Conservation (phyloP, 2,797 vertebrate species). For the Pseudocheirus occidentalis region DNA sequence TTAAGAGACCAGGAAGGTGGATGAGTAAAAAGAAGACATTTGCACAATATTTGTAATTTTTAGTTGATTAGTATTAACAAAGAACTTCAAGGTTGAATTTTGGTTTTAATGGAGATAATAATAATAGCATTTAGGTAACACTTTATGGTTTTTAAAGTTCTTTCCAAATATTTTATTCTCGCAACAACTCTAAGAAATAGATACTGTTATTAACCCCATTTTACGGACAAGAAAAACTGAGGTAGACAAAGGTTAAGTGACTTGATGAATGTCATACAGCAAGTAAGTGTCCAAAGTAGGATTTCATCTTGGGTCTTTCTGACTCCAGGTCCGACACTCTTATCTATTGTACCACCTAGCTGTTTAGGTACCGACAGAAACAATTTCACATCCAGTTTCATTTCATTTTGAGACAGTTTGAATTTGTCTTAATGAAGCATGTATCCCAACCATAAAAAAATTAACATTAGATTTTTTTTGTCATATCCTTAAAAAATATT, state of each 20-base stretch:
- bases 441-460: not conserved
- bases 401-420: constrained; percentile 45
- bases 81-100: constrained; percentile 53
- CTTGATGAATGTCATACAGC: not conserved
- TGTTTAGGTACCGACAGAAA: not conserved
- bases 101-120: not conserved
- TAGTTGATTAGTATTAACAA: constrained; percentile 56
- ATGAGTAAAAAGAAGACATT: constrained; percentile 43
- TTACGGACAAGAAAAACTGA: not conserved
- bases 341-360: not conserved
- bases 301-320: not conserved
- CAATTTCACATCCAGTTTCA: not conserved
- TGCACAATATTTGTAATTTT: constrained; percentile 32
- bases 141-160: not conserved
- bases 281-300: not conserved
- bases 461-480: constrained; percentile 49
- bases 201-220: not conserved
- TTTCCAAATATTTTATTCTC: not conserved
- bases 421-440: constrained; percentile 40
- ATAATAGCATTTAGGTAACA: not conserved
- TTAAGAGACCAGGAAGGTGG: constrained; percentile 23
- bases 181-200: not conserved
- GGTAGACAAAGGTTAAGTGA: not conserved
- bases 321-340: not conserved
- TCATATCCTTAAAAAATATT: constrained; percentile 21